Percentiles rank a stretch among this genome's conserved stretches.
Evolutionary conservation across 2,888 invertebrate genomes (phyloP).

Genomic region (Drosophila nigritarsus): DNA sequence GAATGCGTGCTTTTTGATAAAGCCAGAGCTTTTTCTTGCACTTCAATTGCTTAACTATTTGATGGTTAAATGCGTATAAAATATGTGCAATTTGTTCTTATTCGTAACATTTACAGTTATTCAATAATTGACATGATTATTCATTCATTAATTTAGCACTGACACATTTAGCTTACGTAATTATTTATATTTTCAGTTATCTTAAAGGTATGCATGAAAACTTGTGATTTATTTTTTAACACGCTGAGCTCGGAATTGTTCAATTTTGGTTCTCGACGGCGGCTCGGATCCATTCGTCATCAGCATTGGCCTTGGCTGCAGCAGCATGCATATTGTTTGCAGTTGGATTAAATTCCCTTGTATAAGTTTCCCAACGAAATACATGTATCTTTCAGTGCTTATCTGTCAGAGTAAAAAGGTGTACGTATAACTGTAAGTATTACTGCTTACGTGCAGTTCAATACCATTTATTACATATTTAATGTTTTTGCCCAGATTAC

Average conservation of each 20-base stretch:
- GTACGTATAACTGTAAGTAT: background rate
- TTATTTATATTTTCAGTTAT: background rate
- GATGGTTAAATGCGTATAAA: background rate
- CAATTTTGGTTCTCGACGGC: constrained; percentile 36
- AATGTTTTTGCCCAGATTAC: background rate
- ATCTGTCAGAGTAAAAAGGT: background rate
- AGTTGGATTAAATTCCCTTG: constrained; percentile 18
- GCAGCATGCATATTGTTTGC: constrained; percentile 11
- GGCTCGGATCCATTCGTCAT: constrained; percentile 58
- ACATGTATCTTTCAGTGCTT: background rate
- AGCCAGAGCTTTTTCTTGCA: constrained; percentile 25
- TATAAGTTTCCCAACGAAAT: background rate
- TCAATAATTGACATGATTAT: background rate
- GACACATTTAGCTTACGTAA: background rate
- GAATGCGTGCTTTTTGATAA: background rate
- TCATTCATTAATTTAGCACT: background rate
- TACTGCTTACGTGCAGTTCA: background rate
- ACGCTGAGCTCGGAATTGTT: background rate
- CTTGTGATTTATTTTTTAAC: background rate
- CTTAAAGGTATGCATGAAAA: background rate
- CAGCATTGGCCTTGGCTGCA: constrained; percentile 22
- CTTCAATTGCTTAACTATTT: background rate
- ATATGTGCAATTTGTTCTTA: background rate
- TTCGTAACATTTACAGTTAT: background rate
- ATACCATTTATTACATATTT: background rate